Percentiles rank a stretch among this genome's conserved stretches.
Evolutionary conservation across 35 echinoderm and acorn worm genomes (phyloP).

Genomic region (Anneissia japonica): DNA sequence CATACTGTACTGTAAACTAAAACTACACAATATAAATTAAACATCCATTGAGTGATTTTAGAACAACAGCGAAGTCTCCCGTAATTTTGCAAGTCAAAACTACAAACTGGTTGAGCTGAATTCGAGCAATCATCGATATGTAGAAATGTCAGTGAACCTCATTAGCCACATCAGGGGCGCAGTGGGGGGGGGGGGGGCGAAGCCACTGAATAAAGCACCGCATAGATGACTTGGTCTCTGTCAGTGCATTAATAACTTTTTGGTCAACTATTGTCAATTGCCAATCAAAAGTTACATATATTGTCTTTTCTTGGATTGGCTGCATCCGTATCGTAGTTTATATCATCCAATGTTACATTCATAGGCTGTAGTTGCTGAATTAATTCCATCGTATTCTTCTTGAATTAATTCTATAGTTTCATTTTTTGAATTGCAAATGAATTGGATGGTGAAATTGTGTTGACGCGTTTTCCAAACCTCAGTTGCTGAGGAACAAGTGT

Average conservation of each 20-base stretch:
- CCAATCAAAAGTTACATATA: constrained; percentile 35
- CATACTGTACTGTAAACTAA: too few relatives aligned
- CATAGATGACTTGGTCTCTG: constrained; percentile 44
- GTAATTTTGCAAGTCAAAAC: too few relatives aligned
- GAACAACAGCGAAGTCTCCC: too few relatives aligned
- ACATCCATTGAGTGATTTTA: too few relatives aligned
- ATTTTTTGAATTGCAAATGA: constrained; percentile 15
- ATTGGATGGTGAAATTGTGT: constrained; percentile 3
- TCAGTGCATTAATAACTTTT: constrained; percentile 53
- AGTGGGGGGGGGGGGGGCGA: too few relatives aligned
- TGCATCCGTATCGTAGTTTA: not conserved
- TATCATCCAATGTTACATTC: not conserved
- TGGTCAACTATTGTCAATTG: constrained; percentile 51
- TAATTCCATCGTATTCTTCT: constrained; percentile 8
- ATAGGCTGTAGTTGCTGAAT: constrained; percentile 22
- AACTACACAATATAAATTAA: too few relatives aligned
- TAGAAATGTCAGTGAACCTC: too few relatives aligned
- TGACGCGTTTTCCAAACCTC: not conserved
- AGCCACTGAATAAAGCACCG: constrained; percentile 48
- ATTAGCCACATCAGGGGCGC: too few relatives aligned
- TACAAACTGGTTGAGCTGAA: too few relatives aligned
- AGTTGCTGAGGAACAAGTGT: constrained; percentile 15
- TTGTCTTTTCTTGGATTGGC: not conserved
- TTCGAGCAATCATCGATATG: too few relatives aligned
- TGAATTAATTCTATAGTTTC: constrained; percentile 28